A percentile compares a stretch with the other conserved stretches of the same genome.
These are phyloP conservation scores for Cololabis saira DNA, from an alignment of 2,113 vertebrate genomes.

Conservation along the genomic window DNA sequence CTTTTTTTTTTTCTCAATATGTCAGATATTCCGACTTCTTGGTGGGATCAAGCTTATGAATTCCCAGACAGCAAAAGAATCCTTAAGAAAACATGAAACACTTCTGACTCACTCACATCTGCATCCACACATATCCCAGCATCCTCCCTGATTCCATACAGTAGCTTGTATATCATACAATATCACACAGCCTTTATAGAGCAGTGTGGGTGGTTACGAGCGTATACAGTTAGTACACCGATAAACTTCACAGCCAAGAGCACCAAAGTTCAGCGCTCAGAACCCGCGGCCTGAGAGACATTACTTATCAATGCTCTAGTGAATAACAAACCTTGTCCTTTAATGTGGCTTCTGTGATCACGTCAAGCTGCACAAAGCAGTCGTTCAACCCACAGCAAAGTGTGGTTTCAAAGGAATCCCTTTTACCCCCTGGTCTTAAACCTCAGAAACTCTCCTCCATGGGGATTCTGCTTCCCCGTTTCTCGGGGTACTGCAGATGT, in stretches of 20 bases:
- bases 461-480: constrained; percentile 52
- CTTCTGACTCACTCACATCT: constrained; percentile 39
- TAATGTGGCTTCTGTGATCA: constrained; percentile 85
- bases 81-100: neutral
- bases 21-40: too few relatives aligned
- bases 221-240: constrained; percentile 28
- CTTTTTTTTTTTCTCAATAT: too few relatives aligned
- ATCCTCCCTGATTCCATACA: constrained; percentile 43
- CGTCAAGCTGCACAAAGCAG: constrained; percentile 84
- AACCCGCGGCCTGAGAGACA: constrained; percentile 62
- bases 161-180: constrained; percentile 60
- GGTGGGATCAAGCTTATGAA: too few relatives aligned
- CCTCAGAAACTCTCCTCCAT: constrained; percentile 46
- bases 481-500: constrained; percentile 65
- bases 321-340: constrained; percentile 80
- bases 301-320: constrained; percentile 80
- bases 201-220: constrained; percentile 18
- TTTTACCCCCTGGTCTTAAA: constrained; percentile 67
- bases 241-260: constrained; percentile 63
- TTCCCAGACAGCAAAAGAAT: too few relatives aligned
- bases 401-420: constrained; percentile 75
- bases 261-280: constrained; percentile 37
- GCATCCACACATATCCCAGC: constrained; percentile 39
- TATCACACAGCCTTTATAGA: constrained; percentile 51
- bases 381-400: constrained; percentile 74